Conservation (phyloP, 2,888 invertebrate species). For the Terebella lapidaria region DNA sequence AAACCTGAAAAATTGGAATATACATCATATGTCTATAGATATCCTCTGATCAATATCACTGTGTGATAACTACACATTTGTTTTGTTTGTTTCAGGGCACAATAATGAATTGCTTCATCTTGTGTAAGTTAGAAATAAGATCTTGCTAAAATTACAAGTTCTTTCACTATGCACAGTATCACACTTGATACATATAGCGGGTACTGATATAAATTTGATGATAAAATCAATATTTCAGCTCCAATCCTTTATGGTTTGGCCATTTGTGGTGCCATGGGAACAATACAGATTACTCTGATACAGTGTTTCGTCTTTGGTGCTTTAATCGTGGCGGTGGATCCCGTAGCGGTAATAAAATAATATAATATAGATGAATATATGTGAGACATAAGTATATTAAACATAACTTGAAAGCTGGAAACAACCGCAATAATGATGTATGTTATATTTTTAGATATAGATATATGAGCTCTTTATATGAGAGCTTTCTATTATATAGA, state of each 20-base stretch:
- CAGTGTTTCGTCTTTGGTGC: constrained; percentile 56
- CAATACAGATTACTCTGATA: constrained; percentile 29
- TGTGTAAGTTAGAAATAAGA: constrained; percentile 34
- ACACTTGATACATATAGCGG: neutral
- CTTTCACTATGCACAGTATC: neutral
- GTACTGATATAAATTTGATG: neutral
- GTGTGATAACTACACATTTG: neutral
- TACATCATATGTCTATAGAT: too few relatives aligned
- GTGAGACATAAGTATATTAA: too few relatives aligned
- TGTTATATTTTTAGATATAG: too few relatives aligned
- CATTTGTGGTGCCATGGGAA: constrained; percentile 42
- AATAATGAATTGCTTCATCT: constrained; percentile 37
- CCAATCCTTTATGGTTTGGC: constrained; percentile 39
- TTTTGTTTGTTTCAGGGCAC: constrained; percentile 38
- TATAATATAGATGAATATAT: too few relatives aligned
- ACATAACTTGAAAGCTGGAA: too few relatives aligned
- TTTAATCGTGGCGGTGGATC: constrained; percentile 61
- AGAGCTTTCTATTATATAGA: too few relatives aligned
- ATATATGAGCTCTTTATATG: too few relatives aligned
- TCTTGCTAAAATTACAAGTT: neutral
- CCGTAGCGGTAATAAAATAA: constrained; percentile 59
- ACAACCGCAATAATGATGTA: too few relatives aligned
- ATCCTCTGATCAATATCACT: too few relatives aligned
- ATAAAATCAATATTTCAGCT: constrained; percentile 11
- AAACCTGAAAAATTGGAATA: too few relatives aligned